Evolutionary conservation across 2,888 invertebrate genomes (phyloP), one percentile per base, ranked within the genome.

Genomic region (Yponomeuta sedellus): DNA sequence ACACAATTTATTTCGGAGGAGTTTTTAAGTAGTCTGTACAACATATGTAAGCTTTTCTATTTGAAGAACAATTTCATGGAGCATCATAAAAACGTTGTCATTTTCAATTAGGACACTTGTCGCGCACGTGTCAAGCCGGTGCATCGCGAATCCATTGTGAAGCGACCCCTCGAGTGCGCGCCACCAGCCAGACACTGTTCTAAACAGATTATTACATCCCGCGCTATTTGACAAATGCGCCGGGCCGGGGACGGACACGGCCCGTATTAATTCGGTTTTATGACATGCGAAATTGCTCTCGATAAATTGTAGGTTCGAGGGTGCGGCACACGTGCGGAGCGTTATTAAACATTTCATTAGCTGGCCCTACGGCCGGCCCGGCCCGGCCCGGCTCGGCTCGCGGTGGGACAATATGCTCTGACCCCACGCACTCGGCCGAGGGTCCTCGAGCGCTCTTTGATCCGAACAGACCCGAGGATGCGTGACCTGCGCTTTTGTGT

Each of bases 251-350:
- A 72, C 72, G 72, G 75, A 78, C 81, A 79, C 80, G 34, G 34
- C 34, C 34, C 75, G 77, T 82, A 88, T 87, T 89, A 85, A 89
- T 90, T 86, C 78, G 83, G 82, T 82, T 90, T 89, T 89, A 90
- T 90, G 90, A 90, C 89, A 89, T 88, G 88, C 88, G 83, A 88
- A 89, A 90, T 89, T 88, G 79, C 85, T 86, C 83, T 80, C 84
- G 83, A 88, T 86, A 87, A 85, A 85, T 85, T 83, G 86, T 83
- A 28, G 2, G 34, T 61, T 61, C 62, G 62, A 58, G 66, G 66
- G 66, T 58, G n/a, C 39, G 39, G 52, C 79, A 77, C 88, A 88
- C 88, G 88, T 88, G 88, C 83, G 75, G 71, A 69, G 72, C 77
- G 83, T 82, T 85, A 89, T 88, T 89, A 88, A 87, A 89, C 83